Conservation (phyloP, 2,797 vertebrate genomes). For the Moxostoma hubbsi region DNA sequence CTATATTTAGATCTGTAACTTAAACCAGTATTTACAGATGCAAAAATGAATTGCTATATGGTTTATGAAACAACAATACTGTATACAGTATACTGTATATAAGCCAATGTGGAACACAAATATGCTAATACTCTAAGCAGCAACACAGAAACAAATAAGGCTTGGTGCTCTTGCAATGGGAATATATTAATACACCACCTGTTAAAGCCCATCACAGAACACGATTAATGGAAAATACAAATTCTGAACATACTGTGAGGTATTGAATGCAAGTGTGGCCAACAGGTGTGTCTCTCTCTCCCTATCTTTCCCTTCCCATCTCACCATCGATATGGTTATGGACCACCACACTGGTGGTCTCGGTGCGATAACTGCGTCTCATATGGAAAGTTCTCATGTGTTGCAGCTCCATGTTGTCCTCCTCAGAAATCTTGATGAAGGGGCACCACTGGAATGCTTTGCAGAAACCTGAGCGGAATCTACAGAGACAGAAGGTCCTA, state of each 20-base stretch:
- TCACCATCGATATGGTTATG: conserved; percentile 40
- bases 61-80: conserved; percentile 2
- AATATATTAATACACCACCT: conserved; percentile 26
- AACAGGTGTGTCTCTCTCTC: neutral
- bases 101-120: neutral
- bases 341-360: conserved; percentile 58
- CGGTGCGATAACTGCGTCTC: conserved; percentile 74
- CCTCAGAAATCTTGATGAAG: conserved; percentile 82
- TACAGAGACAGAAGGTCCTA: conserved; percentile 55
- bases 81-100: neutral
- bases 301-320: neutral
- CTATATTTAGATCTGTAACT: neutral
- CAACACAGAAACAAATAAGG: conserved; percentile 54
- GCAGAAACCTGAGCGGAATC: conserved; percentile 92
- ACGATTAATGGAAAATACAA: conserved; percentile 33
- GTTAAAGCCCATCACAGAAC: conserved; percentile 12
- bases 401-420: conserved; percentile 85
- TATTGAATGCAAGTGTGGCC: conserved; percentile 40
- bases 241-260: conserved; percentile 25
- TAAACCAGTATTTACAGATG: conserved; percentile 12
- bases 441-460: conserved; percentile 90
- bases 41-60: no score
- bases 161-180: conserved; percentile 62
- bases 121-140: conserved; percentile 9
- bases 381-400: conserved; percentile 80